These are phyloP conservation scores for Eudasyphora cyanicolor DNA, from an alignment of 2,888 invertebrate species.

Conservation along the genomic window DNA sequence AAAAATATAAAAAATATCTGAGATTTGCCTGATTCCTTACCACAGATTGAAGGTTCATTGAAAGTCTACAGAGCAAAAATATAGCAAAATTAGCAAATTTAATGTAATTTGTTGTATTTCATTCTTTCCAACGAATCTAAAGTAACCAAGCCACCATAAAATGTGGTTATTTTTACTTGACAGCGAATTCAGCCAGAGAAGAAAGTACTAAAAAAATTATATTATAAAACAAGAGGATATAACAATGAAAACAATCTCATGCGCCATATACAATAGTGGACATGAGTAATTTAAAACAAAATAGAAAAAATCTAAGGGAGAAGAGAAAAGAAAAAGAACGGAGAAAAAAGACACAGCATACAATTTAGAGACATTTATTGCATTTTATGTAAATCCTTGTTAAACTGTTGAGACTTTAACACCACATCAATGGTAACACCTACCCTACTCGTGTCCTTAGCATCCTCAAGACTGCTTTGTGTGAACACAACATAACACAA, in stretches of 20 bases:
- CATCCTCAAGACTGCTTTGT: too few species aligned
- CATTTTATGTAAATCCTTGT: conserved; percentile 43
- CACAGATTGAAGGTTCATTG: too few species aligned
- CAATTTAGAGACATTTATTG: conserved; percentile 43
- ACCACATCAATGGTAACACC: background rate
- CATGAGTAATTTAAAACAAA: conserved; percentile 18
- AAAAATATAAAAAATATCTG: too few species aligned
- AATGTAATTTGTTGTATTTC: background rate
- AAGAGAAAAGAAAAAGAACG: conserved; percentile 27
- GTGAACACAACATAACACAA: background rate
- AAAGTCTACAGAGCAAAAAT: background rate
- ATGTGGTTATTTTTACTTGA: background rate
- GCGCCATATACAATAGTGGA: too few species aligned
- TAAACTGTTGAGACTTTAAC: conserved; percentile 39
- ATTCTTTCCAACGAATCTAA: background rate
- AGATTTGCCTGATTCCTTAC: too few species aligned
- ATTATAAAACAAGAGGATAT: conserved; percentile 27
- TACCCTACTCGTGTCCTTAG: too few species aligned
- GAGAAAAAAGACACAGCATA: conserved; percentile 23
- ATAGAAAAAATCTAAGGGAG: conserved; percentile 13
- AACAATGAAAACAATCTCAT: conserved; percentile 33
- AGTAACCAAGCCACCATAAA: background rate
- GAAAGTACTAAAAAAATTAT: too few species aligned
- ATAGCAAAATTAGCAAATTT: background rate
- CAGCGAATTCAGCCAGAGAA: background rate